These are phyloP conservation scores for Orius insidiosus DNA, from an alignment of 1,140 invertebrate species.

Conservation along the genomic window DNA sequence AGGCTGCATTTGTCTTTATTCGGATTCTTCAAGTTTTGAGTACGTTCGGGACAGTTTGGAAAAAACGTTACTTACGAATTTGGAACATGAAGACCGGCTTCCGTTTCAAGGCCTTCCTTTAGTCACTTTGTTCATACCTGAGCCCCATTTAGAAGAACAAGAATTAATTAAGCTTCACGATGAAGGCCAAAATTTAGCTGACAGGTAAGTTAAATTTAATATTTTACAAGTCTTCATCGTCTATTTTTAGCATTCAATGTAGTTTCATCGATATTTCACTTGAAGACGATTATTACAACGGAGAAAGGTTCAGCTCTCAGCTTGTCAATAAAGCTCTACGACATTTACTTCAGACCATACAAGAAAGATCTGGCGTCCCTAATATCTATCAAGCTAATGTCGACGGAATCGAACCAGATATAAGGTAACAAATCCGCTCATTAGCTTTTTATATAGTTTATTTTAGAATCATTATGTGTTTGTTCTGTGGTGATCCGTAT, in stretches of 20 bases:
- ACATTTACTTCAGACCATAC: slow-evolving; percentile 55
- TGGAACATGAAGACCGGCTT: slow-evolving; percentile 75
- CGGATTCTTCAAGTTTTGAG: slow-evolving; percentile 78
- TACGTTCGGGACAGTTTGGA: slow-evolving; percentile 81
- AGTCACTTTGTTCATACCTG: slow-evolving; percentile 76
- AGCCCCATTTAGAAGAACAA: slow-evolving; percentile 63
- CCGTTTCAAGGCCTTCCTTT: slow-evolving; percentile 76
- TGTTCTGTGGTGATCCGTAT: slow-evolving; percentile 93
- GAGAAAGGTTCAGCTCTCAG: slow-evolving; percentile 33
- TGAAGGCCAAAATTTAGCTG: slow-evolving; percentile 77
- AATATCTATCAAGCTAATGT: slow-evolving; percentile 57
- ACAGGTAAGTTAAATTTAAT: slow-evolving; percentile 39
- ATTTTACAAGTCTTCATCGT: neutral
- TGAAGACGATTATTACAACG: slow-evolving; percentile 37
- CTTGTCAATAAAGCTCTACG: slow-evolving; percentile 56
- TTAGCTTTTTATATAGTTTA: slow-evolving; percentile 13
- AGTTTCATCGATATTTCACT: slow-evolving; percentile 68
- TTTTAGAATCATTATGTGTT: slow-evolving; percentile 80
- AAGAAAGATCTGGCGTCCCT: slow-evolving; percentile 47
- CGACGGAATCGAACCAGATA: slow-evolving; percentile 68
- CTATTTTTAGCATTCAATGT: slow-evolving; percentile 52
- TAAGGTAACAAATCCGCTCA: slow-evolving; percentile 37
- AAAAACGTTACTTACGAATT: slow-evolving; percentile 76
- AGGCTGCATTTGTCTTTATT: slow-evolving; percentile 80
- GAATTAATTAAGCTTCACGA: slow-evolving; percentile 65